Percentiles rank a stretch among this genome's conserved stretches.
Evolutionary conservation across 2,113 vertebrate species (phyloP).

Genomic region (Amphilophus citrinellus): DNA sequence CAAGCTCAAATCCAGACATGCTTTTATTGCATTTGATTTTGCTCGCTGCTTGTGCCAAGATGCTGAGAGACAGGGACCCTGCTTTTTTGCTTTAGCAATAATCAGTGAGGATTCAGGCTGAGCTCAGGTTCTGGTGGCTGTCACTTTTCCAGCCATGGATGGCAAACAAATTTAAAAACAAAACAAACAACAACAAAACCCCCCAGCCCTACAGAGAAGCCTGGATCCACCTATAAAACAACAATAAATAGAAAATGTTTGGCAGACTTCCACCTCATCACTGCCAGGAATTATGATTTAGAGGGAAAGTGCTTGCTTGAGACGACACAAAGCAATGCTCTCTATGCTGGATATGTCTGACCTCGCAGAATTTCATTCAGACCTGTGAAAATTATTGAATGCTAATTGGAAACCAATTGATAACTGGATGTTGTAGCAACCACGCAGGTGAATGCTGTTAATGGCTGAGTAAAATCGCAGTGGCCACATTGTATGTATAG

Average conservation of each 20-base stretch:
- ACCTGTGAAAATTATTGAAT: constrained; percentile 30
- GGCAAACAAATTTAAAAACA: constrained; percentile 44
- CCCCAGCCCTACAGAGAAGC: constrained; percentile 26
- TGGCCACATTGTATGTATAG: not conserved
- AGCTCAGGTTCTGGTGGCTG: constrained; percentile 44
- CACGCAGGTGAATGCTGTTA: constrained; percentile 21
- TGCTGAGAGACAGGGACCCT: constrained; percentile 60
- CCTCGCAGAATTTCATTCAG: constrained; percentile 25
- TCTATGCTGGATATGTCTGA: constrained; percentile 30
- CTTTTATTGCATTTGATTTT: constrained; percentile 81
- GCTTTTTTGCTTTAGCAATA: constrained; percentile 48
- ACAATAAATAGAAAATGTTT: constrained; percentile 61
- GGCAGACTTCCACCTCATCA: constrained; percentile 41
- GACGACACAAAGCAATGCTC: constrained; percentile 34
- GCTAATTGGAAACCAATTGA: constrained; percentile 31
- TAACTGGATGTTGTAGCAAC: constrained; percentile 13
- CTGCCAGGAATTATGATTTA: constrained; percentile 55
- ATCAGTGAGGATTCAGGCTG: constrained; percentile 55
- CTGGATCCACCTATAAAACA: constrained; percentile 65
- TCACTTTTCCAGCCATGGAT: constrained; percentile 53
- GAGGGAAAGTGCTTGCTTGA: constrained; percentile 49
- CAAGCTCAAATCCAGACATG: constrained; percentile 84
- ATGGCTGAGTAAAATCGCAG: not conserved
- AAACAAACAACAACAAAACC: not conserved
- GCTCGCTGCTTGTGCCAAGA: constrained; percentile 64